These are phyloP conservation scores for Rhopalosiphum padi DNA, from an alignment of 1,140 invertebrate species.

Conservation along the genomic window DNA sequence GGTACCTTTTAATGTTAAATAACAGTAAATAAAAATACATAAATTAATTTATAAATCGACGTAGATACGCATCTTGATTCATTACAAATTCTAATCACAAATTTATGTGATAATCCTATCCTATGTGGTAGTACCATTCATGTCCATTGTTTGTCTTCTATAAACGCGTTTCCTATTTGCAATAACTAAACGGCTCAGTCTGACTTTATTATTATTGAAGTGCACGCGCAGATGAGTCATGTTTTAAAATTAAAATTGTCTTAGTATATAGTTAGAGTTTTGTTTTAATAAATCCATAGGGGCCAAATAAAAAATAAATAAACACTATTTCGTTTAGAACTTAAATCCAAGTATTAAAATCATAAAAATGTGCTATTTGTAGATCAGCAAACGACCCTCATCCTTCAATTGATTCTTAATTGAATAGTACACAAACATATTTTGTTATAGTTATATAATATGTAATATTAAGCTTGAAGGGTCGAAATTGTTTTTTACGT, in stretches of 20 bases:
- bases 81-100: constrained; percentile 13
- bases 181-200: not conserved
- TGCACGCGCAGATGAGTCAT: not conserved
- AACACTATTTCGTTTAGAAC: not conserved
- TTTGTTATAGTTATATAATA: not conserved
- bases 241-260: constrained; percentile 24
- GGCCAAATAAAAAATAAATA: constrained; percentile 11
- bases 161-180: not conserved
- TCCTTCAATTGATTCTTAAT: constrained; percentile 36
- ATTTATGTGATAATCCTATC: not conserved
- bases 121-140: not conserved
- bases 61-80: not conserved
- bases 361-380: not conserved
- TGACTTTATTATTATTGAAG: constrained; percentile 8
- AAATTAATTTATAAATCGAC: not conserved
- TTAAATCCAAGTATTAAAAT: not conserved
- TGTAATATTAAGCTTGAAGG: not conserved
- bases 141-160: constrained; percentile 19
- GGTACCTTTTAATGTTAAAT: not conserved
- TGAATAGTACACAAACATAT: not conserved
- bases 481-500: not conserved
- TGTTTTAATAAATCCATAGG: constrained; percentile 48
- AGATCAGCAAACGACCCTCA: constrained; percentile 37
- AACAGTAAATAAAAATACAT: not conserved
- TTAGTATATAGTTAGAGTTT: not conserved